These are phyloP conservation scores for Amphiduros pacificus DNA, from an alignment of 2,888 invertebrate genomes.

Conservation along the genomic window DNA sequence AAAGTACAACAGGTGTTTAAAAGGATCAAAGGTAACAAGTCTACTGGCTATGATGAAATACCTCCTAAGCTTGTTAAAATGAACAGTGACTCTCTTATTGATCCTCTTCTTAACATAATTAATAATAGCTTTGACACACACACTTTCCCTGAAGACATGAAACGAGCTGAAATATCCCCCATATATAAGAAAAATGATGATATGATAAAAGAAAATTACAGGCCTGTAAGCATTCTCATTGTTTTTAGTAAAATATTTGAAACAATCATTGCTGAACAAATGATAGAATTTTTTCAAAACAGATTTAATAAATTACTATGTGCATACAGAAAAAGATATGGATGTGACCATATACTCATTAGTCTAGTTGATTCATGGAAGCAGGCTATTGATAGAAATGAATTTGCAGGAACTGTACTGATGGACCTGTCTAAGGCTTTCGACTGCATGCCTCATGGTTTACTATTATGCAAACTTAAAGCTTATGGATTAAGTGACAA, in stretches of 20 bases:
- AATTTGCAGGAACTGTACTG: neutral
- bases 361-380: neutral
- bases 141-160: neutral
- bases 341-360: neutral
- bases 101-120: neutral
- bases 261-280: neutral
- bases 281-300: neutral
- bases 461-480: neutral
- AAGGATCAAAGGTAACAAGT: neutral
- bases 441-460: neutral
- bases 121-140: neutral
- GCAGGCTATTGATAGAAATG: neutral
- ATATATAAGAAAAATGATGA: neutral
- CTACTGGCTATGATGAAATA: neutral
- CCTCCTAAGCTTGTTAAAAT: neutral
- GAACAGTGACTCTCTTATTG: no score
- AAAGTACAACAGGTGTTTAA: neutral
- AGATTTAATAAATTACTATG: neutral
- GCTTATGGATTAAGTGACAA: neutral
- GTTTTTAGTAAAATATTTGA: neutral
- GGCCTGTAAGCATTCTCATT: neutral
- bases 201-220: neutral
- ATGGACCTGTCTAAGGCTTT: neutral
- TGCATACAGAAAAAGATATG: neutral
- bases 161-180: neutral